These are phyloP conservation scores for Amphiprion ocellaris DNA, from an alignment of 2,113 vertebrate species.

Conservation along the genomic window DNA sequence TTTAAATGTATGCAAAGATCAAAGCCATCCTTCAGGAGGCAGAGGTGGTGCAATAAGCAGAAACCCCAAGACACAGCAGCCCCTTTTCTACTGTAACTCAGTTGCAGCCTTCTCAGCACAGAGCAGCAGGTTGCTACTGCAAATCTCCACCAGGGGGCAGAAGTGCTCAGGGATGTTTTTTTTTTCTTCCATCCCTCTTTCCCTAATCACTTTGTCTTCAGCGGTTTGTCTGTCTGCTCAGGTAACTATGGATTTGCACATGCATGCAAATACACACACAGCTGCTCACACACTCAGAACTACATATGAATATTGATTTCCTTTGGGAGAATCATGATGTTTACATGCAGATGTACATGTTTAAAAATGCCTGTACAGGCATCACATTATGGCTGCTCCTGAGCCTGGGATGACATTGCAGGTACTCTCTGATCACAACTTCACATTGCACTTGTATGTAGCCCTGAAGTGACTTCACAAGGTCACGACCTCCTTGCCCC, in stretches of 20 bases:
- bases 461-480: slow-evolving; percentile 49
- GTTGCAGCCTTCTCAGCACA: background rate
- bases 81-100: slow-evolving; percentile 20
- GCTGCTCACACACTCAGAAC: background rate
- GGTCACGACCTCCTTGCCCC: slow-evolving; percentile 42
- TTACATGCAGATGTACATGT: slow-evolving; percentile 21
- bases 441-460: slow-evolving; percentile 30
- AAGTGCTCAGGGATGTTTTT: slow-evolving; percentile 74
- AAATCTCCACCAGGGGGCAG: slow-evolving; percentile 84
- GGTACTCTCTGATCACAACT: slow-evolving; percentile 50
- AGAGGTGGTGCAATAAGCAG: slow-evolving; percentile 80
- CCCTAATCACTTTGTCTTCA: slow-evolving; percentile 40
- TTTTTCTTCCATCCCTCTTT: background rate
- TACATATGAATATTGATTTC: slow-evolving; percentile 24
- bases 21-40: slow-evolving; percentile 66
- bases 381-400: background rate
- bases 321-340: background rate
- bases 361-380: background rate
- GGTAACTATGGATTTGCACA: slow-evolving; percentile 4
- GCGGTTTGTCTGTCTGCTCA: slow-evolving; percentile 45
- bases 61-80: slow-evolving; percentile 62
- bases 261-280: slow-evolving; percentile 6
- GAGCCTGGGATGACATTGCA: slow-evolving; percentile 54
- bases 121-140: slow-evolving; percentile 30
- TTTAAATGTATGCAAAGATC: slow-evolving; percentile 79